Evolutionary conservation across 2,888 invertebrate species (phyloP).

Genomic region (Sipha maydis): DNA sequence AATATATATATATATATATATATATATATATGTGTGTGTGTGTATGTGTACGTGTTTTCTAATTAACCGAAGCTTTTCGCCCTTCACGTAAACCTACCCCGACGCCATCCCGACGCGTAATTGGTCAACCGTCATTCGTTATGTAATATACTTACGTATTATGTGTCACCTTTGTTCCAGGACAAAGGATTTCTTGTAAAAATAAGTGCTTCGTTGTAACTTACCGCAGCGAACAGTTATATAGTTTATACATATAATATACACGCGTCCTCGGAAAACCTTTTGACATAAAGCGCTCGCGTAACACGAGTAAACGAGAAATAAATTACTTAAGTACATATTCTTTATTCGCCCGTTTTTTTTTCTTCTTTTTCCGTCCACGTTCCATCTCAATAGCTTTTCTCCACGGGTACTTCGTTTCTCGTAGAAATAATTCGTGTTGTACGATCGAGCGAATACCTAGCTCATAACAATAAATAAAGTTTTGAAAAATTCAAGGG

Average conservation of each 20-base stretch:
- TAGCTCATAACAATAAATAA: neutral
- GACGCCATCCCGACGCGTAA: neutral
- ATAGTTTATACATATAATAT: neutral
- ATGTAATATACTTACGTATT: neutral
- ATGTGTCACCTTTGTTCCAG: conserved; percentile 26
- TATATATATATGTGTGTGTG: too few species aligned
- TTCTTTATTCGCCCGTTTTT: neutral
- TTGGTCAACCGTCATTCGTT: conserved; percentile 18
- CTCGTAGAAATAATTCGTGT: neutral
- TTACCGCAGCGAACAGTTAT: neutral
- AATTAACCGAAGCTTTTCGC: conserved; percentile 38
- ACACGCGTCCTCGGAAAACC: neutral
- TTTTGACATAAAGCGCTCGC: conserved; percentile 11
- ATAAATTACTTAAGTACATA: conserved; percentile 9
- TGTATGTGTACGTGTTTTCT: conserved; percentile 20
- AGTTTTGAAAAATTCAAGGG: neutral
- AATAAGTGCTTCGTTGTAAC: neutral
- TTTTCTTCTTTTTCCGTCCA: neutral
- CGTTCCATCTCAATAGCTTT: neutral
- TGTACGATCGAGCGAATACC: neutral
- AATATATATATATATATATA: too few species aligned
- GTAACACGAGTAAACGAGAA: conserved; percentile 33
- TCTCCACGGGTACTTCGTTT: neutral
- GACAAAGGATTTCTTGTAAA: neutral
- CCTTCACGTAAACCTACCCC: too few species aligned